Base-by-base conservation (phyloP, 2,797 vertebrate genomes). In the Pseudomugil tenellus region DNA sequence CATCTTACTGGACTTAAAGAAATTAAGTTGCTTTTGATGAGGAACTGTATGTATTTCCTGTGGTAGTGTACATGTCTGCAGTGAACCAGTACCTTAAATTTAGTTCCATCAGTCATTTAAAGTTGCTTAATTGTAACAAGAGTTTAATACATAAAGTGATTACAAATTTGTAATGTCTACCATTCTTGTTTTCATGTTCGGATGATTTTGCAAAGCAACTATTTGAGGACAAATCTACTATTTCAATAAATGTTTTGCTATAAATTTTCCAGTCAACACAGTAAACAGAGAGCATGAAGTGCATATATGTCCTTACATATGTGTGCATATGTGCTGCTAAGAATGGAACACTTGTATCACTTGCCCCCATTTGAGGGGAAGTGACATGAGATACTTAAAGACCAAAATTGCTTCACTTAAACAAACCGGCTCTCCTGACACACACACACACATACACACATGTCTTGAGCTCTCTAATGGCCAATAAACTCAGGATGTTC, bases 401-500 rank as follows among this genome's bases (percentile, higher is more conserved):
- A 91, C 83, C 76, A 89, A 92, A 93, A 92, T 90, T 90, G 85
- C 85, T 85, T 89, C 89, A 91, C 91, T 91, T 88, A 91, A 92
- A 93, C 90, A 93, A 91, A 92, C 89, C 79, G 77, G 71, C 58
- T 84, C 62, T 75, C 70, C 67, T 81, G 52, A 61, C 85, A 23
- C 26, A 35, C 65, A 41, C 54, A 31, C 29, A 57, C 58, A 32
- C 61, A 37, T 31, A 25, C 57, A 32, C 41, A 43, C 58, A 69
- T 0, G 12, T 68, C 66, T 71, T 66, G 59, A 74, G 74, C 67
- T 80, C 91, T 91, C 90, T 92, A 92, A 93, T 92, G 87, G 89
- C 90, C 92, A 91, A 90, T 94, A 92, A 93, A 94, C 74, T 84
- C 90, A 90, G 84, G 87, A 93, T 92, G 90, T 89, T 86, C 83